phyloP scores from a whole-genome alignment of 2,797 vertebrate genomes.

The Cheracebus regulus region DNA sequence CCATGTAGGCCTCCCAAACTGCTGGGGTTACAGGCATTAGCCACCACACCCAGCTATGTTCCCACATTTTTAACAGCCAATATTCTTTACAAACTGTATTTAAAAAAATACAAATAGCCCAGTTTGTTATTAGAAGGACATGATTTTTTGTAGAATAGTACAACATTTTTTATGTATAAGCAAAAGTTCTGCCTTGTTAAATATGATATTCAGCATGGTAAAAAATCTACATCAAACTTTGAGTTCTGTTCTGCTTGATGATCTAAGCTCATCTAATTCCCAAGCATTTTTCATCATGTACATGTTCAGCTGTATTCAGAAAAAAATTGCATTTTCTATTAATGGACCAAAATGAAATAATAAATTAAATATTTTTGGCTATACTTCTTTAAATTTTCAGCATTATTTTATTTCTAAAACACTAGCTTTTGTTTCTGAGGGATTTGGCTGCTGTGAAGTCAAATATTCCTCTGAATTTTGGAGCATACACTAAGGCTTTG shows the following conservation, averaged over 20 bases:
- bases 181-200: background rate
- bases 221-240: background rate
- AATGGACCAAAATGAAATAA: background rate
- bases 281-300: background rate
- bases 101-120: background rate
- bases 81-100: background rate
- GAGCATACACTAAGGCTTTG: background rate
- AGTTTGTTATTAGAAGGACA: background rate
- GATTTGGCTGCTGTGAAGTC: background rate
- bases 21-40: background rate
- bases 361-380: background rate
- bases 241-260: background rate
- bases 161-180: background rate
- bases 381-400: background rate
- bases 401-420: background rate
- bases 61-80: background rate
- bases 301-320: background rate
- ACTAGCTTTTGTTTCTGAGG: background rate
- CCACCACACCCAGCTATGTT: background rate
- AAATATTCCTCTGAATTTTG: slow-evolving; percentile 28
- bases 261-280: background rate
- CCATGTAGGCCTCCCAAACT: background rate
- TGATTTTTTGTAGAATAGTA: background rate
- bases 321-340: background rate
- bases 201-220: background rate